Base-by-base conservation (phyloP, 2,113 vertebrate species). In the Sarotherodon lohbergeri region DNA sequence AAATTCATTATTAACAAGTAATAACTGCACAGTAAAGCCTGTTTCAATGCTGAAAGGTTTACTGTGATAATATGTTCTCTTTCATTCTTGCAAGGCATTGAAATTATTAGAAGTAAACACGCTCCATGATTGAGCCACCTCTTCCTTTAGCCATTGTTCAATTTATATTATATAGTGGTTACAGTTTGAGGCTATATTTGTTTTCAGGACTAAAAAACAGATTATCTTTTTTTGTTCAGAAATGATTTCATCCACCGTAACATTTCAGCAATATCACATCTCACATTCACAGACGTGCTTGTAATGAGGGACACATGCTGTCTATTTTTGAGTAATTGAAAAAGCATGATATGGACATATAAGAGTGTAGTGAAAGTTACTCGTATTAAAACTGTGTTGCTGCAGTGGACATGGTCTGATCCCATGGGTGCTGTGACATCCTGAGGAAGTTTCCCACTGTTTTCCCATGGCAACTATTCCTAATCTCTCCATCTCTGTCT, bases 381-480 rank as follows among this genome's bases (percentile, higher is more conserved):
- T 16, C 0, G 3, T 41, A 24, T 71, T 71, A 43, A 71, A 71
- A 71, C 66, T 43, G 7, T 22, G 22, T 9, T 73, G 13, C 39
- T 73, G 7, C n/a, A 27, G 0, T 73, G 66, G 66, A 73, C n/a
- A 24, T 71, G 39, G 39, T 14, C 39, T 46, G 61, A 29, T 81
- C 86, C 84, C 78, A 52, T 3, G 80, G 46, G 78, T 22, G 14
- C 13, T 66, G 73, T 11, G 12, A 85, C 80, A 55, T 85, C 24
- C 81, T 80, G 52, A 71, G 50, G 43, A 88, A 82, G 80, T 71
- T 80, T 86, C 22, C 41, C 71, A 83, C 61, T 34, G 82, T 66
- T 59, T 68, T 79, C 34, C 34, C 32, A 55, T 36, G 71, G 9
- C 12, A 46, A 17, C 43, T 39, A 7, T 84, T 10, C 29, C 34